Conservation (phyloP, 2,797 vertebrate genomes). For the Leptoclinus maculatus region DNA sequence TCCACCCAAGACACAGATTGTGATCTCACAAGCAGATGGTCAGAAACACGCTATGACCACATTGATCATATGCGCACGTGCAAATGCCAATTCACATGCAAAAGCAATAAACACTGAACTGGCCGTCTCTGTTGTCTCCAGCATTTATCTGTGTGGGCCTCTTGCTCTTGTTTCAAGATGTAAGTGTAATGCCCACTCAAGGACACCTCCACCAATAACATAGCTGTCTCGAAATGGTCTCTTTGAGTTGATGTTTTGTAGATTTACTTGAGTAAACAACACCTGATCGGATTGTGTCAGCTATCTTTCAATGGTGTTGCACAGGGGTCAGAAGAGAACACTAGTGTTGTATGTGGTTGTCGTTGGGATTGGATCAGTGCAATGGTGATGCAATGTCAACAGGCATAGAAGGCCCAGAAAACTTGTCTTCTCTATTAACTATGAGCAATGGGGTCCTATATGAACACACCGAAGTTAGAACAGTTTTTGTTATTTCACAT, state of each 20-base stretch:
- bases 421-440: not conserved
- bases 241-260: not conserved
- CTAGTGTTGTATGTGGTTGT: not conserved
- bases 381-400: not conserved
- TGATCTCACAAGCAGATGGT: slow-evolving; percentile 31
- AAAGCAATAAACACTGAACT: slow-evolving; percentile 1
- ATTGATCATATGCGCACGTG: slow-evolving; percentile 6
- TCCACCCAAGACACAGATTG: slow-evolving; percentile 21
- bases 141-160: not conserved
- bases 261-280: not conserved
- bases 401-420: not conserved
- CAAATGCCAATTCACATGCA: not conserved
- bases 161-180: not conserved
- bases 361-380: not conserved
- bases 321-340: not conserved
- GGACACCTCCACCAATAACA: not conserved
- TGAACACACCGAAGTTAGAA: not conserved
- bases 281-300: not conserved
- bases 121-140: slow-evolving; percentile 5
- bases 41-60: slow-evolving; percentile 7
- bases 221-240: not conserved
- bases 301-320: not conserved
- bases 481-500: not conserved
- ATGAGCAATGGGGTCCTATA: no score
- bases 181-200: not conserved